Base-by-base conservation (phyloP, 2,888 invertebrate species). In the Formica aserva region DNA sequence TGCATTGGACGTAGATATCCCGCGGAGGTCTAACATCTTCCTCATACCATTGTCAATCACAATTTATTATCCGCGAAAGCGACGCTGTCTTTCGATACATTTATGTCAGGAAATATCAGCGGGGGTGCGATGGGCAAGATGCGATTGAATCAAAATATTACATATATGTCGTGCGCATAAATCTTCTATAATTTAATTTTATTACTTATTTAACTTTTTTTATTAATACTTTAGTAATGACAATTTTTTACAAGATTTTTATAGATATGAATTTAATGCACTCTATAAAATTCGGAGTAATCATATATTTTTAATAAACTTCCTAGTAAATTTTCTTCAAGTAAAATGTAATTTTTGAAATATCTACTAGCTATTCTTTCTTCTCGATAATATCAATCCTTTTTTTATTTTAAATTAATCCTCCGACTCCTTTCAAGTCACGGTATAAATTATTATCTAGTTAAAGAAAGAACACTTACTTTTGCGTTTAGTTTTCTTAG, bases 11-110 rank as follows among this genome's bases (percentile, higher is more conserved):
- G 67, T 65, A 74, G 82, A 62, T 75, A 84, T 76, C 76, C 57
- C 15, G 76, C 63, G 41, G 55, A 83, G 67, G 62, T 85, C 82
- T 84, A 67, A 71, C 57, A 80, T 80, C 82, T 83, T 82, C 80
- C 62, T 74, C 83, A 71, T 85, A 85, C 76, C 86, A 83, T 84
- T 85, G 85, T 88, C 88, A 91, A 88, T 92, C 88, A 87, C 84
- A 87, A 91, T 92, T 91, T 88, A 90, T 90, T 65, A 67, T 83
- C 66, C 48, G 26, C 48, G 32, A 82, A 22, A 18, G 26, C 22
- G 35, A 55, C 4, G n/a, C 35, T 26, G 26, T 0, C 41, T 74
- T 38, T 26, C 22, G 29, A 41, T 11, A 65, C 55, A 22, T 38
- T 18, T 22, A 48, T 67, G 75, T 85, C 82, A 75, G 52, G 66